A percentile compares a stretch with the other conserved stretches of the same genome.
Conservation (phyloP, 2,113 vertebrate genomes). For the Pollachius pollachius region DNA sequence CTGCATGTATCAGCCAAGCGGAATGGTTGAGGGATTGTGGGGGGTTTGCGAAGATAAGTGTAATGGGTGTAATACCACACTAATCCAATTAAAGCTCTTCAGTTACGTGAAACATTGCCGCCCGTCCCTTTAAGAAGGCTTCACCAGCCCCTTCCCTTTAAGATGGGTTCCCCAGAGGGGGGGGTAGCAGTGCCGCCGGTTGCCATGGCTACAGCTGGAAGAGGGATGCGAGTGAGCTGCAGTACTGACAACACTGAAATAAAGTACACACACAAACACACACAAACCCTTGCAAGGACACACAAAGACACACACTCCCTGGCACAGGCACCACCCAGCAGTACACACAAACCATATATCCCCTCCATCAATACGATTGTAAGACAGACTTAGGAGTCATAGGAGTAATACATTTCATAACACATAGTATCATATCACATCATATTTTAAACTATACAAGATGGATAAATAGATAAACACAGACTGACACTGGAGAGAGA, state of each 20-base stretch:
- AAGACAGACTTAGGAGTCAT: neutral
- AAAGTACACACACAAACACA: constrained; percentile 8
- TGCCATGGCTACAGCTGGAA: constrained; percentile 55
- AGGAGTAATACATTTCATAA: neutral
- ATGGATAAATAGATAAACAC: neutral
- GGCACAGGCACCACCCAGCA: neutral
- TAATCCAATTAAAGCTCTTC: constrained; percentile 60
- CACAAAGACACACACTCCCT: neutral
- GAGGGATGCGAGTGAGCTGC: neutral
- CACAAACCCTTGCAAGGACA: neutral
- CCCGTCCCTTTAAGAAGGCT: constrained; percentile 54
- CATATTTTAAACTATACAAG: neutral
- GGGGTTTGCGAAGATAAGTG: constrained; percentile 49
- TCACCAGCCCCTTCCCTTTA: constrained; percentile 45
- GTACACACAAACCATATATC: neutral
- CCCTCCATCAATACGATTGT: no score
- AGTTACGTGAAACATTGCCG: constrained; percentile 49
- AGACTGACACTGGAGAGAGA: neutral
- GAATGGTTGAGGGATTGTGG: constrained; percentile 45
- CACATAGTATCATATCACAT: neutral
- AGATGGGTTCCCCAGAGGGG: constrained; percentile 45
- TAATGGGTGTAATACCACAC: constrained; percentile 45
- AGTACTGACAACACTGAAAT: constrained; percentile 39
- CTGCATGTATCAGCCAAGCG: constrained; percentile 24
- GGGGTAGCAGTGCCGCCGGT: constrained; percentile 42